Percentiles rank a stretch among this genome's conserved stretches.
These are phyloP conservation scores for Alentia gelatinosa DNA, from an alignment of 2,888 invertebrate genomes.

Conservation along the genomic window DNA sequence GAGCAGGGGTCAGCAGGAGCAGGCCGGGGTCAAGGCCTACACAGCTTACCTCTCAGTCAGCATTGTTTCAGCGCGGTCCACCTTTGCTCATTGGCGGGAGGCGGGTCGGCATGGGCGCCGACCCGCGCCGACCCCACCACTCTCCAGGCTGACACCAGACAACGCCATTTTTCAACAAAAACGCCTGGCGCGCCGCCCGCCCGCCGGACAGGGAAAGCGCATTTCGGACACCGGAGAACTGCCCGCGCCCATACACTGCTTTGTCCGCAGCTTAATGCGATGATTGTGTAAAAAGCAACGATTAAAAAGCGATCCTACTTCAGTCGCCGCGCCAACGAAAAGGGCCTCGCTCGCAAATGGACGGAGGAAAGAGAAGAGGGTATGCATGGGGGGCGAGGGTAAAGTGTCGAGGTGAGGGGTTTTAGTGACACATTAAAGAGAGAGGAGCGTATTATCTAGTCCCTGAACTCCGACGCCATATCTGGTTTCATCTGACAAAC, in stretches of 20 bases:
- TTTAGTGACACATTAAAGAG: background rate
- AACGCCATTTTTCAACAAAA: slow-evolving; percentile 12
- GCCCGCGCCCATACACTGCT: background rate
- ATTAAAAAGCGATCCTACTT: slow-evolving; percentile 33
- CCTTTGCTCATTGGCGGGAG: background rate
- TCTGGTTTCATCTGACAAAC: background rate
- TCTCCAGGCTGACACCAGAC: background rate
- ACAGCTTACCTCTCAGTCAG: slow-evolving; percentile 28
- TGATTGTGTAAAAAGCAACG: background rate
- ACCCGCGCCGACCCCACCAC: background rate
- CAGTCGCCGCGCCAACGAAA: background rate
- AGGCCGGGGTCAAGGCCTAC: background rate
- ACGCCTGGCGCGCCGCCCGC: background rate
- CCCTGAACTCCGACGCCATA: background rate
- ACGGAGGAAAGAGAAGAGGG: background rate
- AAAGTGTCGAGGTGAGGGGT: background rate
- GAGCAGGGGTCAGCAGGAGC: background rate
- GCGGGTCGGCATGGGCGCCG: background rate
- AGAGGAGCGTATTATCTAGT: background rate
- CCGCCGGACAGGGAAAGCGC: background rate
- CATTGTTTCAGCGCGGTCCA: slow-evolving; percentile 21
- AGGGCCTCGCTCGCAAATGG: background rate
- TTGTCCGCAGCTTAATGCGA: slow-evolving; percentile 13
- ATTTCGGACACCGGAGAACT: background rate
- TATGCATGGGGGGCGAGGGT: background rate